Conservation (phyloP, 1,140 invertebrate genomes). For the Drosophila athabasca region DNA sequence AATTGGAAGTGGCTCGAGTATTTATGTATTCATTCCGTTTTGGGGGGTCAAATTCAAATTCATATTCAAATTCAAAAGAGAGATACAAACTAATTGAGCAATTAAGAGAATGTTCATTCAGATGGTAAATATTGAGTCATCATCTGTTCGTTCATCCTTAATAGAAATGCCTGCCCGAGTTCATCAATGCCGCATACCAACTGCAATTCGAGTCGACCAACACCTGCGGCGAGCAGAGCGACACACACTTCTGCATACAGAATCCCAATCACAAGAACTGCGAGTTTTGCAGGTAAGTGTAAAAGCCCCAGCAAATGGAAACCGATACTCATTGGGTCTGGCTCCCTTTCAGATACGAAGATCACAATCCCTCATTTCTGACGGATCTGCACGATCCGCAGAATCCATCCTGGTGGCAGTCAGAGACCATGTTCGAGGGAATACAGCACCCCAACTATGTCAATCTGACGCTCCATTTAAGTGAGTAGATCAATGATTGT, state of each 20-base stretch:
- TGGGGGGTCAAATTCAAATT: slow-evolving; percentile 36
- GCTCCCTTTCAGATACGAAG: slow-evolving; percentile 43
- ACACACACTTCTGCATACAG: slow-evolving; percentile 94
- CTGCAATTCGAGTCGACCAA: slow-evolving; percentile 95
- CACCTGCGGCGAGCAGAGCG: slow-evolving; percentile 93
- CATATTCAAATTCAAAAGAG: slow-evolving; percentile 48
- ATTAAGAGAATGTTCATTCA: slow-evolving; percentile 36
- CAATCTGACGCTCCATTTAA: slow-evolving; percentile 94
- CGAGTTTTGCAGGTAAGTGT: slow-evolving; percentile 83
- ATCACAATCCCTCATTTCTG: slow-evolving; percentile 86
- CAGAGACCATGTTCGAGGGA: slow-evolving; percentile 97
- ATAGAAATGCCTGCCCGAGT: slow-evolving; percentile 97
- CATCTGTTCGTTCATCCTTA: not conserved
- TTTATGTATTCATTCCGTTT: slow-evolving; percentile 12
- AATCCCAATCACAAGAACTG: slow-evolving; percentile 85
- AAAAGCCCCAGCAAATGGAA: too few species aligned
- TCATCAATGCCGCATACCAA: slow-evolving; percentile 97
- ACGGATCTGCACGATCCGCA: slow-evolving; percentile 95
- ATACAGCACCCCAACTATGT: slow-evolving; percentile 95
- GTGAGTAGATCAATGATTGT: slow-evolving; percentile 85
- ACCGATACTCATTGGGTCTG: not conserved
- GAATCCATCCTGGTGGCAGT: slow-evolving; percentile 99
- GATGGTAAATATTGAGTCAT: not conserved
- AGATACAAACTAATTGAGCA: slow-evolving; percentile 67
- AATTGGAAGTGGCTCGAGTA: slow-evolving; percentile 37